A percentile compares a stretch with the other conserved stretches of the same genome.
These are phyloP conservation scores for Tridacna crocea DNA, from an alignment of 2,888 invertebrate species.

Conservation along the genomic window DNA sequence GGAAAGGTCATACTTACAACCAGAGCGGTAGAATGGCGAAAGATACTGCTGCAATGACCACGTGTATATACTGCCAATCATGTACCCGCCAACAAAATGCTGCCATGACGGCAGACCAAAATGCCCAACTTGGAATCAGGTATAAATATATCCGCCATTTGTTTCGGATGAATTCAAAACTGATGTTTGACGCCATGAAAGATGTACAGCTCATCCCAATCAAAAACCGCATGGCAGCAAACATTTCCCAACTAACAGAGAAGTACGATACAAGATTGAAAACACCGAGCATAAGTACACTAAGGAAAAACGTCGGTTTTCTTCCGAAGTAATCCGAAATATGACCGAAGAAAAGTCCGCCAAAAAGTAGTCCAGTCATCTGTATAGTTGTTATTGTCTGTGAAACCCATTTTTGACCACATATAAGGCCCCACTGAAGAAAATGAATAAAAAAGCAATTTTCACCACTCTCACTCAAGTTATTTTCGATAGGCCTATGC, in stretches of 20 bases:
- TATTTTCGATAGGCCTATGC: too few relatives aligned
- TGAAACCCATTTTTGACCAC: constrained; percentile 64
- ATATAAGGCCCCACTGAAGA: constrained; percentile 67
- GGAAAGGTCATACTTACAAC: constrained; percentile 60
- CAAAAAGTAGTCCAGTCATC: constrained; percentile 68
- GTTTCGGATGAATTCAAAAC: constrained; percentile 63
- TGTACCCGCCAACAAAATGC: constrained; percentile 60
- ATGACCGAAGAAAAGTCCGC: constrained; percentile 65
- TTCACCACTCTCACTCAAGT: too few relatives aligned
- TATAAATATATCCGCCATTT: constrained; percentile 61
- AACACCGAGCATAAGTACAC: constrained; percentile 41
- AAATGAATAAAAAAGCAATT: neutral
- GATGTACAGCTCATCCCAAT: constrained; percentile 63
- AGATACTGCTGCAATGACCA: constrained; percentile 55
- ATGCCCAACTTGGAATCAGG: constrained; percentile 61
- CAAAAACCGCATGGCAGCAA: constrained; percentile 65
- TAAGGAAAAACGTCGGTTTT: constrained; percentile 63
- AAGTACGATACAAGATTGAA: constrained; percentile 61
- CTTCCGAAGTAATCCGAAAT: constrained; percentile 66
- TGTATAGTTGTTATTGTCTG: constrained; percentile 67
- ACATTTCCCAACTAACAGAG: constrained; percentile 71
- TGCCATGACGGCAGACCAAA: constrained; percentile 63
- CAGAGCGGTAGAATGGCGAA: constrained; percentile 57
- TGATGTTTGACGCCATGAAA: constrained; percentile 40
- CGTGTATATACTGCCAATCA: constrained; percentile 69